These are phyloP conservation scores for Philaethria dido DNA, from an alignment of 2,888 invertebrate genomes.

Conservation along the genomic window DNA sequence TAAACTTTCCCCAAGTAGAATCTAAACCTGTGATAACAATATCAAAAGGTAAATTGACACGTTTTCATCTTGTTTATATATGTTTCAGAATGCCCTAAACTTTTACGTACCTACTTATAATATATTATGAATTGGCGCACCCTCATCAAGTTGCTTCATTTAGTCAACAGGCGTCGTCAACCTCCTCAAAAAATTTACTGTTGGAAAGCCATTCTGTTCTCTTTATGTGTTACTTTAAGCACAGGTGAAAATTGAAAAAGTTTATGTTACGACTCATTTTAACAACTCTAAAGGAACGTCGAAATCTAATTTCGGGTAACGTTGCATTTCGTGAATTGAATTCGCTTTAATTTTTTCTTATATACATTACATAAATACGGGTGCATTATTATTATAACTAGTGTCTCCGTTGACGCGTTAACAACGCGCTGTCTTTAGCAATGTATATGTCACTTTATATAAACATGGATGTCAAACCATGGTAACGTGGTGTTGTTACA, in stretches of 20 bases:
- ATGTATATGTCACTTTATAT: no score
- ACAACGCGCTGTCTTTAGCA: no score
- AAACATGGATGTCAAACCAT: no score
- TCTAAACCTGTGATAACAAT: no score
- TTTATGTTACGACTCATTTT: constrained; percentile 77
- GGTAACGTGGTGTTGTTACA: no score
- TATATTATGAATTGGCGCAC: constrained; percentile 67
- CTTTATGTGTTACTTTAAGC: constrained; percentile 75
- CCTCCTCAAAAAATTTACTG: constrained; percentile 74
- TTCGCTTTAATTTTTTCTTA: constrained; percentile 35
- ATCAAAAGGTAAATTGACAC: no score
- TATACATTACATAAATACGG: no score
- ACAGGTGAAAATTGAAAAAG: constrained; percentile 82
- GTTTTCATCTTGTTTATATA: background rate
- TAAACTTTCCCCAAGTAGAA: no score
- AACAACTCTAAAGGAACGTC: constrained; percentile 66
- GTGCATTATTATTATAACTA: no score
- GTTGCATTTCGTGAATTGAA: constrained; percentile 41
- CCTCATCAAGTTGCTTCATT: constrained; percentile 75
- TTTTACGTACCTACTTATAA: background rate
- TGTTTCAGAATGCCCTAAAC: background rate
- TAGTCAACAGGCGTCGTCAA: constrained; percentile 72
- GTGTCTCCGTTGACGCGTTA: no score
- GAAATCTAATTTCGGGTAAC: constrained; percentile 62
- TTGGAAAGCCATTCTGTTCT: constrained; percentile 57